Evolutionary conservation across 1,140 invertebrate genomes (phyloP).

Genomic region (Anastrepha obliqua): DNA sequence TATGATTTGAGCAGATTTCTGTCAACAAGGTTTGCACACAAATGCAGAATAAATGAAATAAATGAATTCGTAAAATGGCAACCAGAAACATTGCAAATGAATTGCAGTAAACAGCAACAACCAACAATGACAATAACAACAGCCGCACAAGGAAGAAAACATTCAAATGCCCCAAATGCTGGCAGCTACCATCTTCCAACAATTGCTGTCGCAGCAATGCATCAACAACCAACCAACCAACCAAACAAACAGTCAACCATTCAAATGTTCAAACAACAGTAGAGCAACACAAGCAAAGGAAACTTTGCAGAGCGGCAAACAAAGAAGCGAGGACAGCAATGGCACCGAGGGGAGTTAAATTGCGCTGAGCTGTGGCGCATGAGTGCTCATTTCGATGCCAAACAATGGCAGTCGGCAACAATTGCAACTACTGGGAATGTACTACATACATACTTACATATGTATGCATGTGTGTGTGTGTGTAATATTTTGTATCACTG

Average conservation of each 20-base stretch:
- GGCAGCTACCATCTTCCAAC: constrained; percentile 31
- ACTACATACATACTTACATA: not conserved
- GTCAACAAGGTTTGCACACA: constrained; percentile 51
- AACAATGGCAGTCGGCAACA: constrained; percentile 34
- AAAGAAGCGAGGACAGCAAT: constrained; percentile 18
- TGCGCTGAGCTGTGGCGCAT: constrained; percentile 25
- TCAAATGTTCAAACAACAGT: not conserved
- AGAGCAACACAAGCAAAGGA: not conserved
- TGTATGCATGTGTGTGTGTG: not conserved
- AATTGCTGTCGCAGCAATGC: constrained; percentile 36
- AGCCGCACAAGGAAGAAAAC: not conserved
- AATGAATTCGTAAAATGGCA: constrained; percentile 20
- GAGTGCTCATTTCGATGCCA: constrained; percentile 8
- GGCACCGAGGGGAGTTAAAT: not conserved
- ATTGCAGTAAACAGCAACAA: not conserved
- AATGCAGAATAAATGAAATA: constrained; percentile 45
- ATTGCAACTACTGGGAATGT: constrained; percentile 28
- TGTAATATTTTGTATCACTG: not conserved
- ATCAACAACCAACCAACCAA: constrained; percentile 2
- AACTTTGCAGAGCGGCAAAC: constrained; percentile 21
- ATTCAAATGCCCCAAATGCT: not conserved
- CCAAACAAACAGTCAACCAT: not conserved
- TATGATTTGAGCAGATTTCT: constrained; percentile 43
- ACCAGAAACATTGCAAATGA: constrained; percentile 17
- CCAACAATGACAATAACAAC: not conserved